Evolutionary conservation across 2,113 vertebrate species (phyloP).

Genomic region (Mugil cephalus): DNA sequence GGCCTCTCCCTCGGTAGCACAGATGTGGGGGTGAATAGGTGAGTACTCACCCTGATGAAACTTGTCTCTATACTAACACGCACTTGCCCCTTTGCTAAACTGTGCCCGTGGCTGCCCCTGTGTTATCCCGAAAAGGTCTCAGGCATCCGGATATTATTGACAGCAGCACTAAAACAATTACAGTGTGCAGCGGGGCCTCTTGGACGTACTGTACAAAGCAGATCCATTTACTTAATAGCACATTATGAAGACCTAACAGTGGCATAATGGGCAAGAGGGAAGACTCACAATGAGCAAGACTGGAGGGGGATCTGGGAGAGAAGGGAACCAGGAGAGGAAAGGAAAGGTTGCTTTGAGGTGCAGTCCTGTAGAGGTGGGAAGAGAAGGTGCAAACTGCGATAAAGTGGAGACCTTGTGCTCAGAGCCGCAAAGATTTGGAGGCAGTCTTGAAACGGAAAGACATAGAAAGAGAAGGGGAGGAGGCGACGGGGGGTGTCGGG

Average conservation of each 20-base stretch:
- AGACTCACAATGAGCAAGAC: constrained; percentile 21
- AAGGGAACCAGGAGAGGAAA: constrained; percentile 1
- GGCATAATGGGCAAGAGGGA: constrained; percentile 39
- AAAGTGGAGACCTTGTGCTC: constrained; percentile 53
- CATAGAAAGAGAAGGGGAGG: constrained; percentile 33
- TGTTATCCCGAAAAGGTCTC: constrained; percentile 7
- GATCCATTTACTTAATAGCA: constrained; percentile 46
- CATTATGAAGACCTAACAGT: constrained; percentile 50
- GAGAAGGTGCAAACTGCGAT: constrained; percentile 52
- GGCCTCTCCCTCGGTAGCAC: constrained; percentile 38
- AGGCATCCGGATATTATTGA: constrained; percentile 35
- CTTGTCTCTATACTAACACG: constrained; percentile 21
- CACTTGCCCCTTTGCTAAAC: constrained; percentile 26
- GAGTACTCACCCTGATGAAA: constrained; percentile 33
- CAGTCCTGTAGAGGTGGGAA: constrained; percentile 21
- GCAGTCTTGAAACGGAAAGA: constrained; percentile 52
- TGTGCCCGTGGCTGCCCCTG: constrained; percentile 5
- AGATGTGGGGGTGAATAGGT: constrained; percentile 53
- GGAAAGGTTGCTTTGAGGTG: constrained; percentile 23
- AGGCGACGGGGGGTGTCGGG: constrained; percentile 12
- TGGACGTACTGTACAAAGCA: constrained; percentile 35
- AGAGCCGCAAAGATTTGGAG: constrained; percentile 54
- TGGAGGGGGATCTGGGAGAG: neutral
- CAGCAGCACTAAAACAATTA: constrained; percentile 49
- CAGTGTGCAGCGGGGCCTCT: neutral